Percentiles rank a stretch among this genome's conserved stretches.
These are phyloP conservation scores for Hololepta plana DNA, from an alignment of 2,888 invertebrate species.

Conservation along the genomic window DNA sequence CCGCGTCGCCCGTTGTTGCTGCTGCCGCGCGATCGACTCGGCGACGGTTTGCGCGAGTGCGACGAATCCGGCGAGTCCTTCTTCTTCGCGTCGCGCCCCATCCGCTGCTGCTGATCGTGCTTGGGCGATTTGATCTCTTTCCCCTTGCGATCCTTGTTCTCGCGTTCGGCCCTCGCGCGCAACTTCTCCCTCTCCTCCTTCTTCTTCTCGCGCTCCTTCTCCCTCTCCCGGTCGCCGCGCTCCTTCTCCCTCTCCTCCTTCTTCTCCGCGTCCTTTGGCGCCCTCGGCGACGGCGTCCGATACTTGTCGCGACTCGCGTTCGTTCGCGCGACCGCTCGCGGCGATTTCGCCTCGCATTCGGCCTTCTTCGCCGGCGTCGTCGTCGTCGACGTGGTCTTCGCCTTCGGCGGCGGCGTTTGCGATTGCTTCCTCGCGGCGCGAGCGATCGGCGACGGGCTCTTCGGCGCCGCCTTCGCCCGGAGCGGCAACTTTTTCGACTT, in stretches of 20 bases:
- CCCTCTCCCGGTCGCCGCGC: constrained; percentile 23
- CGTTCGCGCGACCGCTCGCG: constrained; percentile 15
- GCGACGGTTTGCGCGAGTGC: constrained; percentile 21
- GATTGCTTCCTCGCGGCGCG: constrained; percentile 20
- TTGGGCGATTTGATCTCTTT: constrained; percentile 22
- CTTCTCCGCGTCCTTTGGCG: constrained; percentile 16
- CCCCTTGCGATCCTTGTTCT: constrained; percentile 26
- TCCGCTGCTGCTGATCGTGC: constrained; percentile 16
- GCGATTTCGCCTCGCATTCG: constrained; percentile 20
- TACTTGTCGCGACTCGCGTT: constrained; percentile 18
- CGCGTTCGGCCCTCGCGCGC: constrained; percentile 25
- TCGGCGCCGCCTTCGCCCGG: constrained; percentile 14
- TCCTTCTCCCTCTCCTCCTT: constrained; percentile 31
- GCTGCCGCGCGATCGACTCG: constrained; percentile 17
- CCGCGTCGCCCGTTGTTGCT: constrained; percentile 15
- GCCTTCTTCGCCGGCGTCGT: constrained; percentile 15
- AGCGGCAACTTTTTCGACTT: constrained; percentile 9
- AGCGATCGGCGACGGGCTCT: constrained; percentile 22
- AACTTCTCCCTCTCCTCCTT: constrained; percentile 32
- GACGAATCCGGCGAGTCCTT: constrained; percentile 26
- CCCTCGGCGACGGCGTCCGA: constrained; percentile 24
- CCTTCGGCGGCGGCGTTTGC: constrained; percentile 25
- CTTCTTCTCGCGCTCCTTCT: constrained; percentile 31
- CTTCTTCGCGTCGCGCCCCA: constrained; percentile 17
- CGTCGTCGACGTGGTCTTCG: constrained; percentile 16